Base-by-base conservation (phyloP, 2,113 vertebrate species). In the Dryoscopus gambensis region DNA sequence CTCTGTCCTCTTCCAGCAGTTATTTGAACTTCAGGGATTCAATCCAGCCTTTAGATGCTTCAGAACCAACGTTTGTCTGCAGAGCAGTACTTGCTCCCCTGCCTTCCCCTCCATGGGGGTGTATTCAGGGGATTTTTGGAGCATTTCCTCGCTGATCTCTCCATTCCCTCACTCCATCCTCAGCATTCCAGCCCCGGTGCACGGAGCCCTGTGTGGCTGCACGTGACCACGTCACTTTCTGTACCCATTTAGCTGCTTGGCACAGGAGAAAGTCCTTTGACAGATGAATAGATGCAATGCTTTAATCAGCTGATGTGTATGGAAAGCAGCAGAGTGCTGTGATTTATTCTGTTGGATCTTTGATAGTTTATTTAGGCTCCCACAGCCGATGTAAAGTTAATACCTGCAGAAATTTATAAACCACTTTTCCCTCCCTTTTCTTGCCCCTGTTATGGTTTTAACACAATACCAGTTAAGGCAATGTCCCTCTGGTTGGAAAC, bases 281-380 rank as follows among this genome's bases (percentile, higher is more conserved):
- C 84, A 44, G 63, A 53, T 81, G 55, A 93, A 47, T 81, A 20
- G 37, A 28, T 39, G 53, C 33, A 42, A 4, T 82, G 55, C 73
- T 74, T 53, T 80, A 15, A 85, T 95, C 90, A 93, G 40, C 63
- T 96, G 83, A 70, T 84, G 73, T 65, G 52, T 62, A 76, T 94
- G 89, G 62, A 91, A 90, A 92, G 84, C 59, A 39, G 0, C 35
- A 50, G 88, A 37, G 83, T 19, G 53, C 85, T 82, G 24, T 62
- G 63, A 70, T 87, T 93, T 94, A 75, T 69, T 67, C 52, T 63
- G 42, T 49, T 31, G 22, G 79, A 62, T 60, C 73, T 92, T 89
- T 47, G 65, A 20, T n/a, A 13, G 57, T 84, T 81, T 76, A 47
- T 22, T 50, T 70, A 40, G 44, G 37, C 33, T 49, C 21, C 53